Percentiles rank a stretch among this genome's conserved stretches.
Evolutionary conservation across 2,113 vertebrate genomes (phyloP).

Genomic region (Leptobrachium ailaonicum): DNA sequence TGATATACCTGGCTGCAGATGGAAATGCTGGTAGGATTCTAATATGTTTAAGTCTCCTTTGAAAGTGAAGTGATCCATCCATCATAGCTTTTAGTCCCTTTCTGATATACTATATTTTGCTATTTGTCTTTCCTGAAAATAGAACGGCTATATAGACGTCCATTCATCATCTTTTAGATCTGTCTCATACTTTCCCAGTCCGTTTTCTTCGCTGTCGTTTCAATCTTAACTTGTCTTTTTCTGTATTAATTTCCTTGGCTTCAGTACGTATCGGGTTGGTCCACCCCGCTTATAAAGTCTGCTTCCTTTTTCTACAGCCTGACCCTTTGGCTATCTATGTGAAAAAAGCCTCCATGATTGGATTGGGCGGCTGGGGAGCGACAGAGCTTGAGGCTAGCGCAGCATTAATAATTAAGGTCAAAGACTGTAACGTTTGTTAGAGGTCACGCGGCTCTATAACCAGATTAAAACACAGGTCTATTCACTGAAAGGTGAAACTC

Average conservation of each 20-base stretch:
- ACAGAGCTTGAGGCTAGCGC: not conserved
- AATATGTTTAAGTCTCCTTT: constrained; percentile 66
- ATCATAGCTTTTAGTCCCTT: constrained; percentile 78
- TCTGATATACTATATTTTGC: constrained; percentile 78
- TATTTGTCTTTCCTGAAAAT: constrained; percentile 80
- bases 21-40: constrained; percentile 69
- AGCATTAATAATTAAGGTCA: not conserved
- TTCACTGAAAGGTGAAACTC: too few species aligned
- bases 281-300: constrained; percentile 4
- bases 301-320: not conserved
- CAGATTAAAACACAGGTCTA: too few species aligned
- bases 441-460: too few species aligned
- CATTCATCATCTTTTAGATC: constrained; percentile 80
- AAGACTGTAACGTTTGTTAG: too few species aligned
- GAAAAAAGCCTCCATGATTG: not conserved
- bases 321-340: not conserved
- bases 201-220: constrained; percentile 60
- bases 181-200: constrained; percentile 66
- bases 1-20: constrained; percentile 67
- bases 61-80: constrained; percentile 71
- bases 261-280: constrained; percentile 53
- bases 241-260: constrained; percentile 63
- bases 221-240: constrained; percentile 56
- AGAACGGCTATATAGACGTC: constrained; percentile 80
- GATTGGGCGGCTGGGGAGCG: not conserved